Evolutionary conservation across 2,113 vertebrate species (phyloP).

Genomic region (Psilopsiagon aurifrons): DNA sequence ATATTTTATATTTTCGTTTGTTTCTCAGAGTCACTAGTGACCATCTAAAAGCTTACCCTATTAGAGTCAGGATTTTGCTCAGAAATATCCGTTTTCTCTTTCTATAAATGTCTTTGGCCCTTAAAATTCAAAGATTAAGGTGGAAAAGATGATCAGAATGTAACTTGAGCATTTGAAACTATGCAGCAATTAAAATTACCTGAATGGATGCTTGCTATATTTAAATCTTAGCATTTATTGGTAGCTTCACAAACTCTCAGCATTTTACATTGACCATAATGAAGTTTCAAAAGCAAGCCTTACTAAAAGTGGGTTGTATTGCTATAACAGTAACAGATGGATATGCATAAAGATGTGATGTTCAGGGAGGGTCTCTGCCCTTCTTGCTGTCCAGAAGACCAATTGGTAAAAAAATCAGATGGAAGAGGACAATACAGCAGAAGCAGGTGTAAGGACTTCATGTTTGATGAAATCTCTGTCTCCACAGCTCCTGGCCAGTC

Average conservation of each 20-base stretch:
- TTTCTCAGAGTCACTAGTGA: not conserved
- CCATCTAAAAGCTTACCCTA: not conserved
- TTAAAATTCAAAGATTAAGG: not conserved
- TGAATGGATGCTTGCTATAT: not conserved
- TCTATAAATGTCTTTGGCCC: not conserved
- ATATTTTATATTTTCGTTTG: not conserved
- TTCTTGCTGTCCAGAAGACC: not conserved
- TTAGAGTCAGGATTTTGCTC: not conserved
- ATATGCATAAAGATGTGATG: not conserved
- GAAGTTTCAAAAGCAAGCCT: not conserved
- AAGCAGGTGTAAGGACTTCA: not conserved
- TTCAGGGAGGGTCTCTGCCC: not conserved
- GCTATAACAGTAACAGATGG: not conserved
- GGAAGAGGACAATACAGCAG: not conserved
- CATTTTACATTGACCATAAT: not conserved
- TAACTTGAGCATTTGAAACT: not conserved
- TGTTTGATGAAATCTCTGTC: accelerated
- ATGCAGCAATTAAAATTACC: not conserved
- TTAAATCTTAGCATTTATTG: not conserved
- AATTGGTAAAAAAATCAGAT: not conserved
- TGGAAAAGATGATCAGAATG: not conserved
- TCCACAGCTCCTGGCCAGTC: not conserved
- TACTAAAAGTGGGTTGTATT: not conserved
- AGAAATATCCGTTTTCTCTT: not conserved
- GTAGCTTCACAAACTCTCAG: not conserved